A percentile compares a stretch with the other conserved stretches of the same genome.
Conservation (phyloP, 1,140 invertebrate species). For the Steinernema khuongi region DNA sequence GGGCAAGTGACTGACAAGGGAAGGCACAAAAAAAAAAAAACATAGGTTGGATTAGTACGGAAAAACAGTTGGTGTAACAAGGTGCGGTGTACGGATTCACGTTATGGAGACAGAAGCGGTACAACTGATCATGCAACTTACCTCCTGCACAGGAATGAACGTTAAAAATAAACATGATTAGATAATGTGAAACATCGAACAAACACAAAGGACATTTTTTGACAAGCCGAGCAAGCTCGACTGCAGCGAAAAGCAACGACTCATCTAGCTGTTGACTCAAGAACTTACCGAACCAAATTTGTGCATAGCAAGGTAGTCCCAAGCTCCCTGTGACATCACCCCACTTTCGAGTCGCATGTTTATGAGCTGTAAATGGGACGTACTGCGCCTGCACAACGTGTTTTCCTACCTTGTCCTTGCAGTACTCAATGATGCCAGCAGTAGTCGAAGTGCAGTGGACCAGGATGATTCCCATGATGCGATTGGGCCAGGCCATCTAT, state of each 20-base stretch:
- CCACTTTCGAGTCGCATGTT: conserved; percentile 67
- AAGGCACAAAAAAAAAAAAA: no score
- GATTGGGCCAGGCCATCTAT: conserved; percentile 69
- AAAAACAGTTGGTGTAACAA: neutral
- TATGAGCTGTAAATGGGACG: conserved; percentile 65
- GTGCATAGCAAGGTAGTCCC: conserved; percentile 78
- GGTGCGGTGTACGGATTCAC: neutral
- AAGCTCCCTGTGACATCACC: conserved; percentile 70
- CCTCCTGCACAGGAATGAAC: conserved; percentile 11
- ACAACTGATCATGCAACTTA: neutral
- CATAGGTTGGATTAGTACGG: neutral
- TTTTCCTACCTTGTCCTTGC: conserved; percentile 71
- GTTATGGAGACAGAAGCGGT: neutral
- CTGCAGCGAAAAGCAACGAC: neutral
- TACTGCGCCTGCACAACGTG: neutral
- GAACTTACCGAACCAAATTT: conserved; percentile 81
- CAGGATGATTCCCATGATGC: conserved; percentile 69
- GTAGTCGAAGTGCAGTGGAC: conserved; percentile 82
- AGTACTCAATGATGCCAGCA: conserved; percentile 77
- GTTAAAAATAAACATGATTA: neutral
- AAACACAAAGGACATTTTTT: conserved; percentile 5
- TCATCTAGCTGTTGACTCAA: neutral
- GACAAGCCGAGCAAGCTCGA: conserved; percentile 12
- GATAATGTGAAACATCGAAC: neutral
- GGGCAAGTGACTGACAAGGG: no score